Base-by-base conservation (phyloP, 2,888 invertebrate species). In the Fragum fragum region DNA sequence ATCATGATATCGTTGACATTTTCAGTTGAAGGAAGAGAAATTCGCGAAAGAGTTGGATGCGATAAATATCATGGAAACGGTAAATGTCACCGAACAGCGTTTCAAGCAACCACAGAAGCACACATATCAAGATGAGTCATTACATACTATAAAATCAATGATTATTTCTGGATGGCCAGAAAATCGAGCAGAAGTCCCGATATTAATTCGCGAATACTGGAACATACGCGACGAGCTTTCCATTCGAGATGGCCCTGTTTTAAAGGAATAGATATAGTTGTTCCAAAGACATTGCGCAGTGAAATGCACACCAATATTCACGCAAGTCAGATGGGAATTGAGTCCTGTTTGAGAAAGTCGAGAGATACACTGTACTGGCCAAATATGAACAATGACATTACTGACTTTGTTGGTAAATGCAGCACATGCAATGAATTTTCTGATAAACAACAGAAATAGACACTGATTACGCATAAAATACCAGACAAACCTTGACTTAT, bases 341-440 rank as follows among this genome's bases (percentile, higher is more conserved):
- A 23, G 21, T 66, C 66, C 23, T 18, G 63, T 36, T 63, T 63
- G 63, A 47, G 79, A 32, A 55, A 72, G 59, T 75, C 73, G 2
- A 53, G 79, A 42, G 81, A 81, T 55, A 39, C 16, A n/a, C 28
- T 81, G 2, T 85, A 73, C 70, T 85, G 85, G 77, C 81, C 76
- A 29, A 59, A 68, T 21, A 79, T 82, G 76, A 85, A 66, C 42
- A 21, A 63, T 11, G 81, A 69, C 52, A 68, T 80, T 7, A 69
- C 47, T 52, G 80, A 75, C n/a, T 72, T 47, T 63, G 59, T 82
- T 39, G n/a, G 28, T 5, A 76, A 73, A 29, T 85, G 85, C 74
- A 72, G 73, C 23, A 77, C 61, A 21, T 85, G 79, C 57, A n/a
- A 66, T 28, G 23, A 29, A 29, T 71, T 68, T 29, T 61, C 70